Conservation (phyloP, 2,113 vertebrate genomes). For the Phocoena phocoena region DNA sequence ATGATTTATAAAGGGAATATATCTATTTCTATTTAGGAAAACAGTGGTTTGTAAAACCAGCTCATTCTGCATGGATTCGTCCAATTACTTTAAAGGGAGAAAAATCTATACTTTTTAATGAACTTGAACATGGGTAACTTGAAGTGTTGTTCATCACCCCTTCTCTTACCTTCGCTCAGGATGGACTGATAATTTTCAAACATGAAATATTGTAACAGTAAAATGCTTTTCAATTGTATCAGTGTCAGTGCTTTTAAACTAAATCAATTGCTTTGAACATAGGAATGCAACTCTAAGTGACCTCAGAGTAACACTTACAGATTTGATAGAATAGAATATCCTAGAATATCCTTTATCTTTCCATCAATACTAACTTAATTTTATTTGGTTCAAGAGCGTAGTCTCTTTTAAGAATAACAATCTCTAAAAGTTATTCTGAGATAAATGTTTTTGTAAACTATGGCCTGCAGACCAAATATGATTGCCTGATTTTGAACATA, state of each 20-base stretch:
- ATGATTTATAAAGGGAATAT: background rate
- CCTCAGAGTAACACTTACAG: background rate
- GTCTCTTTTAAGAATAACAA: background rate
- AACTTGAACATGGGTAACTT: background rate
- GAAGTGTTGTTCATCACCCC: background rate
- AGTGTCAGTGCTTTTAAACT: background rate
- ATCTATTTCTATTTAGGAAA: background rate
- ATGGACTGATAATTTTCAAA: background rate
- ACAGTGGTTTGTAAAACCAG: background rate
- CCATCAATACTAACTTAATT: background rate
- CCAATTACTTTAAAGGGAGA: background rate
- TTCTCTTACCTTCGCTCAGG: background rate
- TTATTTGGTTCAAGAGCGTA: background rate
- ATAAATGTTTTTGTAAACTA: background rate
- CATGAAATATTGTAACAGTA: background rate
- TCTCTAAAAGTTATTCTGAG: background rate
- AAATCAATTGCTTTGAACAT: background rate
- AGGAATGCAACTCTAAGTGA: background rate
- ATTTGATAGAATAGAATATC: background rate
- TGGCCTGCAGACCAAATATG: background rate
- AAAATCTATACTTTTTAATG: background rate
- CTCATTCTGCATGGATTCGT: background rate
- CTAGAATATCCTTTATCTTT: background rate
- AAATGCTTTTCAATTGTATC: background rate
- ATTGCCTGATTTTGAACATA: background rate